Evolutionary conservation across 92 coral and sea anemone genomes (phyloP), one percentile per base, ranked within the genome.

Genomic region (Epizoanthus illoricatus): DNA sequence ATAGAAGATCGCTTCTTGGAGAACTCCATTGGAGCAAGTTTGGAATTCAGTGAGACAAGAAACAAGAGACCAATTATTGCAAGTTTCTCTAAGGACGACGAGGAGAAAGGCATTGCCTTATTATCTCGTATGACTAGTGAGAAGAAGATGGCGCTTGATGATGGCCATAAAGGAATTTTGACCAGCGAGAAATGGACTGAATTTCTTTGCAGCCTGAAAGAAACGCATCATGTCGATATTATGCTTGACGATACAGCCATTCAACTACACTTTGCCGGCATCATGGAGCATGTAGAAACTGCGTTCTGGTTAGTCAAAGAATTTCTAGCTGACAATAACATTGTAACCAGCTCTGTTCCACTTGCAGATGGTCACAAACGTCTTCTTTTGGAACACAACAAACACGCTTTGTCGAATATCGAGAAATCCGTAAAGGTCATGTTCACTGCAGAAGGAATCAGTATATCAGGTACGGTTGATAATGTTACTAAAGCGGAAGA

Each of bases 271-370:
- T 68, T 93, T 23, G 87, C 84, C 11, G 94, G 97, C 12, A 61
- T 75, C 76, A 88, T 60, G 64, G 84, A 83, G 21, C 78, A 91
- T 10, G 90, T 93, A 1, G 33, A 85, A 17, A 5, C 59, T 19
- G 83, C 88, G 20, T 24, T 76, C 20, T 54, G 49, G 64, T 45
- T n/a, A 28, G 58, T 89, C 33, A 54, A 81, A 21, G 67, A 67
- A 9, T 93, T 93, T 80, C 63, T 93, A 12, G 68, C 59, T 71
- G 84, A 84, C 36, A 93, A 90, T 70, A 91, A 92, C 62, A 87
- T 91, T 59, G 71, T 90, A 18, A 84, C 16, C 41, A 68, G 81
- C 49, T 49, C 17, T 10, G 72, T 91, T 9, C 66, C 17, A n/a
- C 28, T 91, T 18, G 60, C 75, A 12, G 64, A 40, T 18, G 94